phyloP scores from a whole-genome alignment of 2,113 vertebrate species.

The Cryptomyrus ogoouensis region DNA sequence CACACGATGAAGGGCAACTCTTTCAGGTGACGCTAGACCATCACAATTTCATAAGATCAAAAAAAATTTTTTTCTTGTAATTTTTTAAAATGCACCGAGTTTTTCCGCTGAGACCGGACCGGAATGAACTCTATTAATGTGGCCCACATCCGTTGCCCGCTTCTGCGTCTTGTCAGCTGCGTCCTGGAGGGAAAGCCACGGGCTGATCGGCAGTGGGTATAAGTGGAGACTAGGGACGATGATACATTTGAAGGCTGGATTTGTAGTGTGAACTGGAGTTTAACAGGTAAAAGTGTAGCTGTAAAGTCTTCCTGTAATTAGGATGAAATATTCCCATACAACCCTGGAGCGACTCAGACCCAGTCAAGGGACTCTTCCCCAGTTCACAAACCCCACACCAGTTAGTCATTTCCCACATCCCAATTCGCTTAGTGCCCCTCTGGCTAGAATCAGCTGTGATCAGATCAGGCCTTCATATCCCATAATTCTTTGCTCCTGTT shows the following conservation, averaged over 20 bases:
- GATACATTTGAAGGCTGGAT: conserved; percentile 2
- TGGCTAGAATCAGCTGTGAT: neutral
- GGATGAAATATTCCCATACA: neutral
- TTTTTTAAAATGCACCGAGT: neutral
- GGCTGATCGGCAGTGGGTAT: neutral
- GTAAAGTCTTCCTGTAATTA: conserved; percentile 22
- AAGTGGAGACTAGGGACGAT: neutral
- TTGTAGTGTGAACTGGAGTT: conserved; percentile 12
- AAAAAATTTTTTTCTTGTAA: neutral
- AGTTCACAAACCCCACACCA: neutral
- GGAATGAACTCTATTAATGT: neutral
- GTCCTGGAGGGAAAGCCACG: neutral
- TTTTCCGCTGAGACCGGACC: neutral
- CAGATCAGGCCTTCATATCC: neutral
- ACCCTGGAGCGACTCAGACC: neutral
- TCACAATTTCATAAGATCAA: neutral
- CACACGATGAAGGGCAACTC: neutral
- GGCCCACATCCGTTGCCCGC: neutral
- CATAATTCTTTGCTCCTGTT: neutral
- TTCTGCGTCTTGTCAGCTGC: neutral
- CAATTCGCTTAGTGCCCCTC: neutral
- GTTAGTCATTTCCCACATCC: neutral
- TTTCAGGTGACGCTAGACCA: neutral
- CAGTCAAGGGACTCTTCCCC: neutral
- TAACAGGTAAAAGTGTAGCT: neutral